phyloP scores from a whole-genome alignment of 2,888 invertebrate species.

The Omphaloscelis lunosa region DNA sequence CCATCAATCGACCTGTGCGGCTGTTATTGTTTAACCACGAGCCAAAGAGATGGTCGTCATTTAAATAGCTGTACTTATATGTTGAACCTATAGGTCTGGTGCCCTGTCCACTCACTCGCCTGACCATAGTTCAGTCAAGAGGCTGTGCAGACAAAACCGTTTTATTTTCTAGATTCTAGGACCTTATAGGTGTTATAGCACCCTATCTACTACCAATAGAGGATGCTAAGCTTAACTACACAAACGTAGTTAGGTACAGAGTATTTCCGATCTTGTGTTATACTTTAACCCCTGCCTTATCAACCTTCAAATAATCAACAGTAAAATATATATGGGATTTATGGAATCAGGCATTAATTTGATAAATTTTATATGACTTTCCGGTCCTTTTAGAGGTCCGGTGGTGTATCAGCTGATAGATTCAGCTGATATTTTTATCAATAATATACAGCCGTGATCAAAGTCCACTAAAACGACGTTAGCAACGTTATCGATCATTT shows the following conservation, averaged over 20 bases:
- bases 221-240: not conserved
- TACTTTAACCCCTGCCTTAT: constrained; percentile 2
- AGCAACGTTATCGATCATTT: not conserved
- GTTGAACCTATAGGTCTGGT: not conserved
- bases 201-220: not conserved
- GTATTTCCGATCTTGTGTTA: not conserved
- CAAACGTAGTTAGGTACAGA: not conserved
- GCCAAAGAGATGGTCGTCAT: too few species aligned
- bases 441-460: not conserved
- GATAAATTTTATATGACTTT: constrained; percentile 36
- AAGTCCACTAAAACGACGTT: constrained; percentile 6
- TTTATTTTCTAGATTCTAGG: not conserved
- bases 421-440: not conserved
- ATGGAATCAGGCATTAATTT: not conserved
- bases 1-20: too few species aligned
- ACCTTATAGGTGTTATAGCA: not conserved
- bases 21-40: too few species aligned
- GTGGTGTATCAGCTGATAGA: constrained; percentile 4
- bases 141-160: not conserved
- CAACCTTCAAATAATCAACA: constrained; percentile 15
- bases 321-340: constrained; percentile 1
- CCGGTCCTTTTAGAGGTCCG: constrained; percentile 3
- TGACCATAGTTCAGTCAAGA: not conserved
- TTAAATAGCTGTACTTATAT: too few species aligned
- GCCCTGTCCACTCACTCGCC: not conserved